Evolutionary conservation across 2,113 vertebrate genomes (phyloP).

Genomic region (Cyanoderma ruficeps): DNA sequence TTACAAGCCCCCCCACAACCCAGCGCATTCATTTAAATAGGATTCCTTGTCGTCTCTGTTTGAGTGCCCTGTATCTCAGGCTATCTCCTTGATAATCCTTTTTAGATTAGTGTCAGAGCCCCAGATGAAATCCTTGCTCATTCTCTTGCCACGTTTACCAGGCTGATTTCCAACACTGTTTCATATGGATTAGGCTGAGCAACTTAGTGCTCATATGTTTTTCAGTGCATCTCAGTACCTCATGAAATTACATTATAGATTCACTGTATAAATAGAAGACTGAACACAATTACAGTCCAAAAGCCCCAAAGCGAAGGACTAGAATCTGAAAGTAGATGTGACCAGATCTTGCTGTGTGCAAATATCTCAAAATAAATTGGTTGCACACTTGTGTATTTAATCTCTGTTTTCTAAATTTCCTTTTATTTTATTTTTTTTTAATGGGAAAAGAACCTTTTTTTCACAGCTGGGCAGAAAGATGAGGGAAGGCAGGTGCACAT

Average conservation of each 20-base stretch:
- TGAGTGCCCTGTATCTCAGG: not conserved
- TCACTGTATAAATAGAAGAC: conserved; percentile 77
- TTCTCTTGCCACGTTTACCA: conserved; percentile 58
- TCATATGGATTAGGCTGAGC: conserved; percentile 78
- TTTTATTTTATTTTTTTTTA: not conserved
- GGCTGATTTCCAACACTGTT: conserved; percentile 73
- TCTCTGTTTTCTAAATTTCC: conserved; percentile 27
- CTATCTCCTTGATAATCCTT: conserved; percentile 53
- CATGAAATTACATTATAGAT: conserved; percentile 82
- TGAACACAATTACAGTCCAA: conserved; percentile 63
- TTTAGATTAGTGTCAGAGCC: conserved; percentile 57
- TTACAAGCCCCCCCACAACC: not conserved
- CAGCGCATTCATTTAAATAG: not conserved
- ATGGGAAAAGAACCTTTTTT: conserved; percentile 19
- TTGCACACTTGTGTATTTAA: conserved; percentile 59
- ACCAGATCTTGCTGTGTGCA: conserved; percentile 15
- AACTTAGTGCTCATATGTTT: conserved; percentile 59
- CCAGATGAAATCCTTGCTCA: conserved; percentile 7
- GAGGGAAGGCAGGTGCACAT: not conserved
- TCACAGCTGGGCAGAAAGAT: not conserved
- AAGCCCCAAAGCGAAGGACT: conserved; percentile 19
- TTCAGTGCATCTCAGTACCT: conserved; percentile 74
- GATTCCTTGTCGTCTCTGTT: not conserved
- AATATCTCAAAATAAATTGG: conserved; percentile 37
- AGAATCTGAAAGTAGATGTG: conserved; percentile 6